Percentiles rank a stretch among this genome's conserved stretches.
Conservation (phyloP, 2,888 invertebrate species). For the Lasioglossum villosulum region DNA sequence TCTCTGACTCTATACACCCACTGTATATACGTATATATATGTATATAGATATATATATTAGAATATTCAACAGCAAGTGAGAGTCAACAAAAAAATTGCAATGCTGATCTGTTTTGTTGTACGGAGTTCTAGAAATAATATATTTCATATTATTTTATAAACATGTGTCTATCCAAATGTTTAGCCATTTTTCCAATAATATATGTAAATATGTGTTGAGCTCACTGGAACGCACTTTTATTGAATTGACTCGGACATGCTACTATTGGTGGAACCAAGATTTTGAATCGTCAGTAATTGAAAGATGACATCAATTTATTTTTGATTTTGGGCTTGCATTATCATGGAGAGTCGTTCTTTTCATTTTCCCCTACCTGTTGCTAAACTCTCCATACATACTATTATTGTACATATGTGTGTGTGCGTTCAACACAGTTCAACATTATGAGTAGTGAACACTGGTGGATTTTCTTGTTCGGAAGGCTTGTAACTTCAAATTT, state of each 20-base stretch:
- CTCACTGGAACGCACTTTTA: neutral
- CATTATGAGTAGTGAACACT: neutral
- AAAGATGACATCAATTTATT: neutral
- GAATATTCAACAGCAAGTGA: too few relatives aligned
- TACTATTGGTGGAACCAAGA: neutral
- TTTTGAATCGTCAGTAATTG: neutral
- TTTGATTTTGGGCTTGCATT: neutral
- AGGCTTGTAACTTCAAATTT: conserved; percentile 45
- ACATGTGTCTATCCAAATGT: too few relatives aligned
- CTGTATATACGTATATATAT: too few relatives aligned
- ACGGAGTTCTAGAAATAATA: too few relatives aligned
- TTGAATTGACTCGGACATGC: neutral
- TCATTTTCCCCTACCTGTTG: neutral
- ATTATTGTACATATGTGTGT: neutral
- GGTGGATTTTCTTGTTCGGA: conserved; percentile 9
- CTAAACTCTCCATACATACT: neutral
- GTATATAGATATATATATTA: too few relatives aligned
- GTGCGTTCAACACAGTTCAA: neutral
- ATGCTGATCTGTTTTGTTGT: too few relatives aligned
- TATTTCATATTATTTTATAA: too few relatives aligned
- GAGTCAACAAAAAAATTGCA: too few relatives aligned
- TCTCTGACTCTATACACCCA: too few relatives aligned
- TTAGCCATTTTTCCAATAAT: too few relatives aligned
- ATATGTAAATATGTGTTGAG: neutral
- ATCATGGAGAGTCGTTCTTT: neutral